Evolutionary conservation across 2,797 vertebrate species (phyloP).

Genomic region (Centroberyx gerrardi): DNA sequence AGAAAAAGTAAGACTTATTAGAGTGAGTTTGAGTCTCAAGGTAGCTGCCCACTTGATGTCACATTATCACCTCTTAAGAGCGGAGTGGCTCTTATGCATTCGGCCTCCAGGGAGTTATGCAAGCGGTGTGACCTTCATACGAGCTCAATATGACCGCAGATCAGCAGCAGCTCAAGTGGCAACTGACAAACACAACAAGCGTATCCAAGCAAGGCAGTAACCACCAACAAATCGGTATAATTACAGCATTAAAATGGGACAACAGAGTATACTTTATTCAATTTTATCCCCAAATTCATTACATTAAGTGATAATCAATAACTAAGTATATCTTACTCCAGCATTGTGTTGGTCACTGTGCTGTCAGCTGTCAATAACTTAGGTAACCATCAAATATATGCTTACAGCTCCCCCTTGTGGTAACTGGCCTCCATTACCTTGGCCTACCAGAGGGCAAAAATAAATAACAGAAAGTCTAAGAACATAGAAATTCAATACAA

Average conservation of each 20-base stretch:
- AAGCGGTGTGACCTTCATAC: constrained; percentile 6
- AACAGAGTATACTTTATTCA: neutral
- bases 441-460: neutral
- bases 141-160: neutral
- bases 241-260: neutral
- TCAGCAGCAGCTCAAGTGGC: neutral
- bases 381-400: neutral
- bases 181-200: neutral
- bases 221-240: neutral
- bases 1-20: neutral
- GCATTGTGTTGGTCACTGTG: no score
- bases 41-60: neutral
- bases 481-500: neutral
- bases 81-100: neutral
- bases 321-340: no score
- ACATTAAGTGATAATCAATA: neutral
- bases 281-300: neutral
- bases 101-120: no score
- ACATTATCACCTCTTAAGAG: neutral
- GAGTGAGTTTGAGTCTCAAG: neutral
- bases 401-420: constrained; percentile 39
- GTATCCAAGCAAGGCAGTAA: neutral
- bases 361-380: no score
- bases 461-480: neutral
- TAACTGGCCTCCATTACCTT: neutral